A percentile compares a stretch with the other conserved stretches of the same genome.
These are phyloP conservation scores for Lacerta viridis DNA, from an alignment of 2,797 vertebrate species.

Conservation along the genomic window DNA sequence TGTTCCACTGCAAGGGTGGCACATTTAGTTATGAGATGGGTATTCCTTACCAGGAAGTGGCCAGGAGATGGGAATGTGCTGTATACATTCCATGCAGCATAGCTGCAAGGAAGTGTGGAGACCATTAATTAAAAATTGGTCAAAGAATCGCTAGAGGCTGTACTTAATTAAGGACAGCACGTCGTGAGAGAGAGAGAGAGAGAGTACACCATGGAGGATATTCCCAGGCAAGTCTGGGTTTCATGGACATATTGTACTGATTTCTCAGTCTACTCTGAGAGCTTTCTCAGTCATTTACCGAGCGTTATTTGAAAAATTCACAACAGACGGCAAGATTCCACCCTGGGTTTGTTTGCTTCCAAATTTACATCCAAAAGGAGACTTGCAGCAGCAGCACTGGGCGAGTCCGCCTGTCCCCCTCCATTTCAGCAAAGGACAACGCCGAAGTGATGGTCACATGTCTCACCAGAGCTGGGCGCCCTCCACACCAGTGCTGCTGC, in stretches of 20 bases:
- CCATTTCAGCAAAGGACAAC: not conserved
- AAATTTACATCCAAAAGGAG: not conserved
- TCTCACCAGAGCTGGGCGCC: not conserved
- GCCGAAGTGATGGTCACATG: not conserved
- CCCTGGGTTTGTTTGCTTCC: not conserved
- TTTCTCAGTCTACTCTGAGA: conserved; percentile 7
- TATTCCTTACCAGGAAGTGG: not conserved
- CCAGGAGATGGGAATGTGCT: not conserved
- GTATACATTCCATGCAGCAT: conserved; percentile 10
- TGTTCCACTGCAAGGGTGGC: fast-evolving
- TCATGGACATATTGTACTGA: not conserved
- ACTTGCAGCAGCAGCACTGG: not conserved
- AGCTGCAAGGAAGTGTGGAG: not conserved
- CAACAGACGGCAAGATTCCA: conserved; percentile 19
- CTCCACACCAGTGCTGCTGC: not conserved
- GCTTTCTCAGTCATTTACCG: not conserved
- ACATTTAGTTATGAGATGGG: fast-evolving
- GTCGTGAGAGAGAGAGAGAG: no score
- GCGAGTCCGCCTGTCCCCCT: not conserved
- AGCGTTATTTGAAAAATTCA: conserved; percentile 7
- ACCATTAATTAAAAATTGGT: fast-evolving
- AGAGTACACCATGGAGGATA: not conserved
- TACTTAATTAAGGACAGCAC: not conserved
- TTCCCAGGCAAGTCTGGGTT: not conserved
- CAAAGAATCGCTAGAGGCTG: not conserved